phyloP scores from a whole-genome alignment of 2,797 vertebrate genomes.

The Gastrophryne carolinensis region DNA sequence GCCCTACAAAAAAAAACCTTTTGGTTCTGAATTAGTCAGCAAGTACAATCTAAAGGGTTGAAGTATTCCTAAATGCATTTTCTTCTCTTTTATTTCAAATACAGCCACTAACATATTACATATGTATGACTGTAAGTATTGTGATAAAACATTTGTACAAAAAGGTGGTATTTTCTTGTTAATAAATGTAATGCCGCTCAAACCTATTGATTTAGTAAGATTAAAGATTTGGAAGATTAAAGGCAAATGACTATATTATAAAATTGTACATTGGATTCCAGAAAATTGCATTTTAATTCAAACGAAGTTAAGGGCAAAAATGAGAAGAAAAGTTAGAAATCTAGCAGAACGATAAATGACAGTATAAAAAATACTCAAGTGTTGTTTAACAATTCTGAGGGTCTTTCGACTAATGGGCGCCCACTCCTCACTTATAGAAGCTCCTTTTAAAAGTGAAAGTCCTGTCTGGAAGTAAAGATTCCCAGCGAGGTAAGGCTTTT shows the following conservation, averaged over 20 bases:
- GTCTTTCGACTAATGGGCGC: too few species aligned
- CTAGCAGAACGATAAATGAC: too few species aligned
- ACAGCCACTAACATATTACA: neutral
- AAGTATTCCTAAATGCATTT: too few species aligned
- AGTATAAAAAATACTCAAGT: too few species aligned
- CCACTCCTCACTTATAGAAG: too few species aligned
- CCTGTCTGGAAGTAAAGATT: too few species aligned
- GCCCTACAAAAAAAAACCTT: too few species aligned
- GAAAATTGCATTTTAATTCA: neutral
- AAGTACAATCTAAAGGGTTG: too few species aligned
- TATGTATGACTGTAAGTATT: neutral
- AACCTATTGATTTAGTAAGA: neutral
- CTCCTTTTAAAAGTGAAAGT: too few species aligned
- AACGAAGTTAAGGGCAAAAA: slow-evolving; percentile 2
- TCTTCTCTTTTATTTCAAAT: neutral
- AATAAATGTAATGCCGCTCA: neutral
- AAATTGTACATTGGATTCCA: neutral
- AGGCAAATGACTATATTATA: slow-evolving; percentile 7
- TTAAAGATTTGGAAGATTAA: slow-evolving; percentile 21
- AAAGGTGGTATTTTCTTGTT: neutral
- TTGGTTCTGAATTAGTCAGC: too few species aligned
- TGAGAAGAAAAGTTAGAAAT: neutral
- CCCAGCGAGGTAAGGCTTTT: too few species aligned
- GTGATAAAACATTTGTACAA: neutral
- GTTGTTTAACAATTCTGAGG: too few species aligned